phyloP scores from a whole-genome alignment of 2,797 vertebrate species.

The Scyliorhinus canicula region DNA sequence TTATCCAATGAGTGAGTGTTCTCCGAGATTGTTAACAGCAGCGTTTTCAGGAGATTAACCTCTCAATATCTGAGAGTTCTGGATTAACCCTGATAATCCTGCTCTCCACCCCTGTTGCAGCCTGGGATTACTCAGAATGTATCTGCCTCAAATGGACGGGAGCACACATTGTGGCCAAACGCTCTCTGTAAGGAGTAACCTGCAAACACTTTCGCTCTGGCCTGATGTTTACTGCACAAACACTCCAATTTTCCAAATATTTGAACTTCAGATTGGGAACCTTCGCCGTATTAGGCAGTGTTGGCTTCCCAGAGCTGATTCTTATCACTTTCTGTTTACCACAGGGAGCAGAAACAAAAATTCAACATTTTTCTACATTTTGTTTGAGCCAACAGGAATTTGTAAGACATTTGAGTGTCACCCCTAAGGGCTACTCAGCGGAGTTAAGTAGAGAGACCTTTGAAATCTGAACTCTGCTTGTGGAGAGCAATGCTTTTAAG shows the following conservation, averaged over 20 bases:
- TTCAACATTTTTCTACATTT: constrained; percentile 12
- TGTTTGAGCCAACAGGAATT: neutral
- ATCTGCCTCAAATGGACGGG: neutral
- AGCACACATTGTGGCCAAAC: too few relatives aligned
- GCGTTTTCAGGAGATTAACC: neutral
- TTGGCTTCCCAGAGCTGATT: neutral
- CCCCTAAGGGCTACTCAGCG: constrained; percentile 13
- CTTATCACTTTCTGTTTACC: constrained; percentile 13
- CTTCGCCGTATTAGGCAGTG: neutral
- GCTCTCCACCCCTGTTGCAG: neutral
- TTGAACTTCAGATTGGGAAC: neutral
- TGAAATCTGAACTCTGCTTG: constrained; percentile 15
- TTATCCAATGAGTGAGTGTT: neutral
- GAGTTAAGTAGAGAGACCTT: neutral
- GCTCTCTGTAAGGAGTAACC: neutral
- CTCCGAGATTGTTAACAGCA: neutral
- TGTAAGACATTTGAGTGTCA: neutral
- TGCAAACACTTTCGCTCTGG: neutral
- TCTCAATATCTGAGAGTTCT: neutral
- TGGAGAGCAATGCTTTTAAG: constrained; percentile 16
- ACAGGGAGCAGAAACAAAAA: constrained; percentile 26
- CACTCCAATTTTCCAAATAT: neutral
- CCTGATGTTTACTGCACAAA: neutral
- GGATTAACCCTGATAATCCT: neutral
- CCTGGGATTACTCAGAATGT: neutral